These are phyloP conservation scores for Panagrolaimus sp. DNA, from an alignment of 1,140 invertebrate genomes.

Conservation along the genomic window DNA sequence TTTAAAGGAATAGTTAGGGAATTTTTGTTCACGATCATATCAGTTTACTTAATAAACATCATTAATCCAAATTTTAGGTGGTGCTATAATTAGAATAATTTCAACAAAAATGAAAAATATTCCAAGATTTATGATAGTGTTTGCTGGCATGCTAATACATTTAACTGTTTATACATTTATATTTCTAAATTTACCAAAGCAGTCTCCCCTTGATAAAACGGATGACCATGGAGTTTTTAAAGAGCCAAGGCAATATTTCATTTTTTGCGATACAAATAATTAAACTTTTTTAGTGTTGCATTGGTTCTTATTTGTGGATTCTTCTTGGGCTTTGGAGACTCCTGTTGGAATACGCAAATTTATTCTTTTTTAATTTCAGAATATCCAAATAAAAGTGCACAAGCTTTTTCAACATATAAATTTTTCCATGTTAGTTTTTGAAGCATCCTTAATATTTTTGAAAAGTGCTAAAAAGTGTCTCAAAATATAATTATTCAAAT, in stretches of 20 bases:
- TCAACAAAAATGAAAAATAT: constrained; percentile 54
- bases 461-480: no score
- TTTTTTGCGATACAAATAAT: no score
- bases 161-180: neutral
- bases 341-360: constrained; percentile 30
- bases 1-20: no score
- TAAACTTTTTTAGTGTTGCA: constrained; percentile 60
- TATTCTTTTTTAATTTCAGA: neutral
- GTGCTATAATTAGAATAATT: neutral
- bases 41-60: no score
- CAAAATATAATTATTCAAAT: no score
- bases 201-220: constrained; percentile 69
- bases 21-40: no score
- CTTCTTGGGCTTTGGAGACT: constrained; percentile 73
- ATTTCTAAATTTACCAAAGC: constrained; percentile 68
- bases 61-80: constrained; percentile 64
- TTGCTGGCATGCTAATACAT: constrained; percentile 69
- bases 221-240: constrained; percentile 43
- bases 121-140: constrained; percentile 80
- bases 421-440: constrained; percentile 72
- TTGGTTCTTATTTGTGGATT: constrained; percentile 83
- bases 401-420: constrained; percentile 87
- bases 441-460: neutral
- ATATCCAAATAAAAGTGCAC: constrained; percentile 62
- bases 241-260: no score